Percentiles rank a stretch among this genome's conserved stretches.
Conservation (phyloP, 2,113 vertebrate genomes). For the Cyprinodon variegatus region DNA sequence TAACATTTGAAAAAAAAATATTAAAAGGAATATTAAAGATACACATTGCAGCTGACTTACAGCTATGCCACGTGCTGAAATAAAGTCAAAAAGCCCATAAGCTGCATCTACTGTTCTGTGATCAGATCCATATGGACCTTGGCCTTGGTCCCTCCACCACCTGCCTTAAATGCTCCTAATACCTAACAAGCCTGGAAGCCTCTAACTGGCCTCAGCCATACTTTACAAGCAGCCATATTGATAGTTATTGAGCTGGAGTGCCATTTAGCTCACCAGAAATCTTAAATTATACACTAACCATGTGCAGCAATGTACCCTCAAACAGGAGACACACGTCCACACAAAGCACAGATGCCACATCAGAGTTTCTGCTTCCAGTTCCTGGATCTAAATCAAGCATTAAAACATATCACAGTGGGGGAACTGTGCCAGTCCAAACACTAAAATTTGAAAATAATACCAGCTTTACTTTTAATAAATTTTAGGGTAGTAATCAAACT, state of each 20-base stretch:
- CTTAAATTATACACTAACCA: slow-evolving; percentile 75
- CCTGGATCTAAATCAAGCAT: slow-evolving; percentile 53
- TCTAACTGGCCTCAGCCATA: slow-evolving; percentile 70
- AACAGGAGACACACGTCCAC: slow-evolving; percentile 3
- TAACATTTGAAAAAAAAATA: neutral
- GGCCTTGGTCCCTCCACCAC: slow-evolving; percentile 65
- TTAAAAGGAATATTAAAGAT: slow-evolving; percentile 16
- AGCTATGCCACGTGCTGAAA: slow-evolving; percentile 61
- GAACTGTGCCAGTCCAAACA: slow-evolving; percentile 40
- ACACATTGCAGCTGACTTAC: slow-evolving; percentile 29
- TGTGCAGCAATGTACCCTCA: slow-evolving; percentile 59
- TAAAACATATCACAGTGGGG: slow-evolving; percentile 38
- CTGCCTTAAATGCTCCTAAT: slow-evolving; percentile 71
- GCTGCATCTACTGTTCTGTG: slow-evolving; percentile 81
- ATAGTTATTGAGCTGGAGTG: slow-evolving; percentile 75
- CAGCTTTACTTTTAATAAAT: slow-evolving; percentile 41
- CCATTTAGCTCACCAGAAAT: slow-evolving; percentile 78
- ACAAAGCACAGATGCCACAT: slow-evolving; percentile 61
- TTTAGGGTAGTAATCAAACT: slow-evolving; percentile 31
- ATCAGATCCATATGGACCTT: slow-evolving; percentile 81
- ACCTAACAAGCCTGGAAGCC: slow-evolving; percentile 70
- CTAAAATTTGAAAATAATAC: slow-evolving; percentile 40
- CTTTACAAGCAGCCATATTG: slow-evolving; percentile 75
- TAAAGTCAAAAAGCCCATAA: slow-evolving; percentile 62
- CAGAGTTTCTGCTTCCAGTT: slow-evolving; percentile 62